Evolutionary conservation across 2,888 invertebrate genomes (phyloP), one percentile per base, ranked within the genome.

Genomic region (Spatulosminthurus flaviceps): DNA sequence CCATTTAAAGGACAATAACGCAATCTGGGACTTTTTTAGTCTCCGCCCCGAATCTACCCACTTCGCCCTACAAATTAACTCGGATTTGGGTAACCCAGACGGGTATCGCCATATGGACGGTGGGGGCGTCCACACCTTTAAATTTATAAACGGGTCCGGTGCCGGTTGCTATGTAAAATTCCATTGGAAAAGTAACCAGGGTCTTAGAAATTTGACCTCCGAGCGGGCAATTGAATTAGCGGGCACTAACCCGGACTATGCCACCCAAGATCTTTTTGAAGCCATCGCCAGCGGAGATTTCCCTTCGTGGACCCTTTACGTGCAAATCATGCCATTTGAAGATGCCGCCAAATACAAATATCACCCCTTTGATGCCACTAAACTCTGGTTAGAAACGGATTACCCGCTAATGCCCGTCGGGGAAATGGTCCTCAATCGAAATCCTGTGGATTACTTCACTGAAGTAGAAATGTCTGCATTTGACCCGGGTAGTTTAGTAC

Each of bases 41-140:
- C 89, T 97, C 75, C 91, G 97, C 61, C 95, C 96, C 0, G 97
- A 97, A 88, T 90, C 93, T 0, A 91, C 92, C 42, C 97, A 97
- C 87, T 96, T 97, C 87, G 88, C 92, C n/a, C 88, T 93, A 87
- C 92, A 96, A 88, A 88, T 96, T 86, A 97, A 96, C 87, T 92
- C 94, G 29, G 97, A 97, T 88, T 16, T 51, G 51, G 51, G 51
- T 2, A 19, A 51, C 51, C 51, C 51, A 2, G 51, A 51, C 16
- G n/a, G n/a, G 19, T 13, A n/a, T 19, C 5, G 51, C 5, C 2
- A 2, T 19, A 51, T 51, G 51, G 51, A 51, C 16, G 51, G 19
- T 9, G 51, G 51, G 4, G 51, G 51, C 16, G 51, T 51, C 19
- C 16, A 51, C n/a, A 51, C 51, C 1, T 51, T 51, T 51, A 96